These are phyloP conservation scores for Eriosoma lanigerum DNA, from an alignment of 1,140 invertebrate genomes.

Conservation along the genomic window DNA sequence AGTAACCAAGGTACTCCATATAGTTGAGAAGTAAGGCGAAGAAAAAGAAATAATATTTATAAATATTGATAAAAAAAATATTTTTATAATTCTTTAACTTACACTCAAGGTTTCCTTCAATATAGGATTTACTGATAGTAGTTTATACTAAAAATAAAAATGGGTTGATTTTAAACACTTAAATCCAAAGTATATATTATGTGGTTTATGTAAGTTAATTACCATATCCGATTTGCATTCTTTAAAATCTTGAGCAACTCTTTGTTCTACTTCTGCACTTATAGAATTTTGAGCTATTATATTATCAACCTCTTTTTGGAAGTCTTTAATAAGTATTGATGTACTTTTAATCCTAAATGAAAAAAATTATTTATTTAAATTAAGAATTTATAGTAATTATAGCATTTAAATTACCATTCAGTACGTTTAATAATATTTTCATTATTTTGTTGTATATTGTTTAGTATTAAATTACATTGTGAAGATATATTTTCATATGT, in stretches of 20 bases:
- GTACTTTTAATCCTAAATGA: neutral
- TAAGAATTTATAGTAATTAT: neutral
- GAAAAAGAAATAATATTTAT: neutral
- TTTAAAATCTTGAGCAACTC: slow-evolving; percentile 27
- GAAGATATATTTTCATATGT: slow-evolving; percentile 26
- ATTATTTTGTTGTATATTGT: slow-evolving; percentile 24
- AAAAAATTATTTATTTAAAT: neutral
- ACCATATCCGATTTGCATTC: slow-evolving; percentile 45
- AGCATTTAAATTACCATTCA: slow-evolving; percentile 12
- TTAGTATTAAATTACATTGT: slow-evolving; percentile 16
- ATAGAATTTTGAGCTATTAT: slow-evolving; percentile 17
- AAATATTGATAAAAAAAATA: neutral
- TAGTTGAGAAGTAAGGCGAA: no score
- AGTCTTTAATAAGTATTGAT: slow-evolving; percentile 27
- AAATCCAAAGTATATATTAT: no score
- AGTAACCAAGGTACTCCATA: no score
- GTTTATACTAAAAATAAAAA: slow-evolving; percentile 27
- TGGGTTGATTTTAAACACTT: neutral
- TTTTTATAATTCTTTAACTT: neutral
- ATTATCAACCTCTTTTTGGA: slow-evolving; percentile 1
- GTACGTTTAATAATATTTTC: slow-evolving; percentile 4
- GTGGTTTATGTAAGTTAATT: neutral
- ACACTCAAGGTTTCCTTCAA: slow-evolving; percentile 33
- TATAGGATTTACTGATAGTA: slow-evolving; percentile 12
- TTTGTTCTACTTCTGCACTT: slow-evolving; percentile 12